Base-by-base conservation (phyloP, 2,888 invertebrate genomes). In the Synergus itoensis region DNA sequence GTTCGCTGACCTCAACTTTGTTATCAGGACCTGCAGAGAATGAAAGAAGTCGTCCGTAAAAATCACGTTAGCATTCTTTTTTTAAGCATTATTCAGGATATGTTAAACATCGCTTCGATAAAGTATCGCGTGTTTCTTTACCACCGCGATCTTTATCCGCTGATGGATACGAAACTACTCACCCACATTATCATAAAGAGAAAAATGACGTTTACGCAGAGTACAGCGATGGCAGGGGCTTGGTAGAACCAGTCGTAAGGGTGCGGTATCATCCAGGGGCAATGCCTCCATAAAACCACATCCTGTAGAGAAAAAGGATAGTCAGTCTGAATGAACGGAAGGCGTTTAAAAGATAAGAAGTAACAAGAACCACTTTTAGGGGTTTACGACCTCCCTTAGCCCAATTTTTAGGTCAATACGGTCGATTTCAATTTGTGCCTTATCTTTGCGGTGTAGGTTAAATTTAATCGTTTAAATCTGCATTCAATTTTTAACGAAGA, bases 181-280 rank as follows among this genome's bases (percentile, higher is more conserved):
- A 97, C 98, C 96, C 97, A 97, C 96, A 98, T 97, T 87, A 98
- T 97, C 93, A 95, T 95, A 87, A 96, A 93, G 81, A 97, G 94
- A 92, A 97, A 97, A 87, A 96, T 94, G 76, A 96, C 94, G 93
- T 98, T 98, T 86, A 97, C 94, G 79, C 96, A 94, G 43, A 98
- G 94, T 12, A 98, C 97, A 36, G 94, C 93, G 83, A 98, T 94
- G 2, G 97, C 97, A 0, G 98, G 98, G 0, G 95, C 95, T 90
- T 97, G 96, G 91, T 96, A 97, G 86, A 98, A 96, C 96, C 97
- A 98, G 92, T 98, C 98, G 77, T 96, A 96, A 77, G 94, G 93
- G 89, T 96, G 95, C 82, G 95, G 95, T 87, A 95, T 94, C 94
- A 97, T 96, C 97, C 97, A 97, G 1, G 95, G 94, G 89, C 97